A percentile compares a stretch with the other conserved stretches of the same genome.
These are phyloP conservation scores for Channa striata DNA, from an alignment of 2,797 vertebrate species.

Conservation along the genomic window DNA sequence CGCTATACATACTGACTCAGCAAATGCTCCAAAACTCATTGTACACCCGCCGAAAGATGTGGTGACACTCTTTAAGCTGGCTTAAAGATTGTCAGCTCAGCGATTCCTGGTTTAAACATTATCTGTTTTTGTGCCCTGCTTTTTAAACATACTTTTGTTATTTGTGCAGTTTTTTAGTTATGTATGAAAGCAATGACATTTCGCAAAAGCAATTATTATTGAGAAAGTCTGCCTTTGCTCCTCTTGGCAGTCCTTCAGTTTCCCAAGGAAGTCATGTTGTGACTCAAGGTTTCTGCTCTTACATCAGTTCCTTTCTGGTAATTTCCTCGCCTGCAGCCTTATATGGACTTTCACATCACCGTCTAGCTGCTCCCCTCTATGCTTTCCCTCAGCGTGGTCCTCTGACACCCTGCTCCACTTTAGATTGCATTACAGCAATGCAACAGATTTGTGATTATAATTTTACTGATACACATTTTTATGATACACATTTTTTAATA, in stretches of 20 bases:
- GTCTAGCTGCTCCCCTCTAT: conserved; percentile 68
- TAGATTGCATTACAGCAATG: conserved; percentile 44
- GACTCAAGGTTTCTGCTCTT: conserved; percentile 93
- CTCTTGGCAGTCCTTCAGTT: conserved; percentile 81
- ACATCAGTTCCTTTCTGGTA: conserved; percentile 92
- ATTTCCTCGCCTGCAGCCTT: conserved; percentile 92
- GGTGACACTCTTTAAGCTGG: neutral
- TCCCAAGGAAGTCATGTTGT: conserved; percentile 87
- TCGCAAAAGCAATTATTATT: conserved; percentile 52
- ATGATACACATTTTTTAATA: no score
- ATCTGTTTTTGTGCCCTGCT: neutral
- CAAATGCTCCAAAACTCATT: conserved; percentile 26
- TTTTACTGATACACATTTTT: no score
- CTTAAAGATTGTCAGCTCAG: neutral
- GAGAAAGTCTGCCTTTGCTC: conserved; percentile 45
- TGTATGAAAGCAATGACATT: conserved; percentile 21
- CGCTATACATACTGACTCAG: conserved; percentile 46
- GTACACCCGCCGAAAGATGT: conserved; percentile 26
- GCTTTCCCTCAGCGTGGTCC: conserved; percentile 56
- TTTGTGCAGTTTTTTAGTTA: conserved; percentile 18
- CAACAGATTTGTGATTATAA: conserved; percentile 13
- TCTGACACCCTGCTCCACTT: conserved; percentile 64
- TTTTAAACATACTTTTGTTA: neutral
- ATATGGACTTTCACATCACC: conserved; percentile 88
- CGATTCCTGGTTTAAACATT: neutral